Base-by-base conservation (phyloP, 35 echinoderm and acorn worm species). In the Lytechinus variegatus region DNA sequence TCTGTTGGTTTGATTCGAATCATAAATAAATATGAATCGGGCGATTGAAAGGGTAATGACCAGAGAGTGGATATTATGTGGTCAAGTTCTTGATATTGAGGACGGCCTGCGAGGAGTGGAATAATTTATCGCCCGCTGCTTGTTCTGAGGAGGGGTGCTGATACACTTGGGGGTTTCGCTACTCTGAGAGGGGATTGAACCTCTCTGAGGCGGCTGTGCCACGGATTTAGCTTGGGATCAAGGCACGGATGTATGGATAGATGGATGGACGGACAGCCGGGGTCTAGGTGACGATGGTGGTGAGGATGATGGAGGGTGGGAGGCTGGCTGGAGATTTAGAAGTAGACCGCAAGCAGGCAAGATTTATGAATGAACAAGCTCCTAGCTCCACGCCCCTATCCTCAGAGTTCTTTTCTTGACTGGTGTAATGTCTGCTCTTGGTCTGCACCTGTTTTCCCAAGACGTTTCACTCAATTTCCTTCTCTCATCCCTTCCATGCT, bases 381-480 rank as follows among this genome's bases (percentile, higher is more conserved):
- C 52, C 88, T 90, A 52, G 52, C 88, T 54, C 88, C 88, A 51
- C 88, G 29, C 88, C 88, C 6, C 27, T 90, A 14, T 90, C 16
- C 88, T 90, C 88, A 29, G 14, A 54, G 88, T 54, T 9, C 88
- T 79, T 79, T 79, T 79, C 66, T 79, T 79, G 66, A 24, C 66
- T 79, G 66, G 19, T 79, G 66, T 79, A 24, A 79, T 79, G 66
- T 79, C 66, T 79, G 66, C 21, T 14, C 14, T 79, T 44, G 27
- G 88, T 90, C 88, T 90, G 52, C 88, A 90, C 88, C 88, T 90
- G 88, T 90, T 90, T 21, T 90, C 88, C 88, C 88, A 52, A 52
- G 88, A 90, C 13, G 88, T 90, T 90, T 54, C 88, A 90, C 29
- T 54, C 88, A 90, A 90, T 90, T 90, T 90, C 88, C 88, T 90